Evolutionary conservation across 1,140 invertebrate species (phyloP), one percentile per base, ranked within the genome.

Genomic region (Platorchestia sp.): DNA sequence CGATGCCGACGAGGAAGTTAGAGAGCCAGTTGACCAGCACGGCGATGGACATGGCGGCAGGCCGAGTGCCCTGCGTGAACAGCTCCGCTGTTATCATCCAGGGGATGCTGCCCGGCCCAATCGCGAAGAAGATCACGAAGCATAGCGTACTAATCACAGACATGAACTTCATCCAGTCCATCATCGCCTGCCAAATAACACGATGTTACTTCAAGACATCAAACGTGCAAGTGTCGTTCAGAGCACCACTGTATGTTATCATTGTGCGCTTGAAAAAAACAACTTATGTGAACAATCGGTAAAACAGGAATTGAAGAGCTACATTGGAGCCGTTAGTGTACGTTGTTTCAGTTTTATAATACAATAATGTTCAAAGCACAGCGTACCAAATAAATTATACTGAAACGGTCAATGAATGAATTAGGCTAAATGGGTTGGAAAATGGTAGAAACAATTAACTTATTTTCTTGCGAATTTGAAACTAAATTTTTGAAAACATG

Each of bases 71-170:
- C 97, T 99, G 99, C 16, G 99, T 99, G 97, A 99, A 99, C 86
- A 99, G 98, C 97, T 99, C 99, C 75, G 99, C 99, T 19, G 99
- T 99, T 97, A 99, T 99, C 98, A 99, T 98, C 99, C 99, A 99
- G 0, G 99, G 99, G 97, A 99, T 99, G 45, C 99, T 99, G 93
- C 99, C 99, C 95, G 98, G 99, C 5, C 99, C 99, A 95, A 99
- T 98, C 45, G 99, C 99, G 97, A 99, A 99, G 98, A 99, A 99
- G 95, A 99, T 98, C 95, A 99, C 99, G 97, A 99, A 99, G 97
- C 98, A 98, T 45, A 99, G 98, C 51, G 99, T 99, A 95, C 99
- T 99, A 91, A 99, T 98, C 97, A 99, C 99, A 96, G 99, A 99
- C 96, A 99, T 98, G 97, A 99, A 99, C 96, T 98, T 99, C 98